Percentiles rank a stretch among this genome's conserved stretches.
Evolutionary conservation across 2,113 vertebrate genomes (phyloP).

Genomic region (Gobiocypris rarus): DNA sequence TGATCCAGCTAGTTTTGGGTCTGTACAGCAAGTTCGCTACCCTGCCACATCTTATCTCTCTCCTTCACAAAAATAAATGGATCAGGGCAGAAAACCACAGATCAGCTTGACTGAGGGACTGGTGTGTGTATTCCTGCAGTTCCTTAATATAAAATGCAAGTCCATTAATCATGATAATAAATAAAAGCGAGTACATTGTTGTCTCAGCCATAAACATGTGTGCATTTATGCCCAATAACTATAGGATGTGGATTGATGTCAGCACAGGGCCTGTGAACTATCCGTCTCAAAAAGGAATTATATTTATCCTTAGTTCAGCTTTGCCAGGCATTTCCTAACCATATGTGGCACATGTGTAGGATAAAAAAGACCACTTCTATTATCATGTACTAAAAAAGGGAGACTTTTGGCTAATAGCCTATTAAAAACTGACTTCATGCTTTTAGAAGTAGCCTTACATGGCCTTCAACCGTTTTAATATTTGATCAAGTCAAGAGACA

Average conservation of each 20-base stretch:
- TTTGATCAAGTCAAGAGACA: slow-evolving; percentile 44
- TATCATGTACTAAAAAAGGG: slow-evolving; percentile 38
- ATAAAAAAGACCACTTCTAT: slow-evolving; percentile 50
- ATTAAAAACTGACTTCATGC: slow-evolving; percentile 51
- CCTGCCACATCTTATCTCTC: slow-evolving; percentile 50
- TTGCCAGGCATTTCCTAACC: slow-evolving; percentile 52
- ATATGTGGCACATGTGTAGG: slow-evolving; percentile 52
- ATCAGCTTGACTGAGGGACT: slow-evolving; percentile 55
- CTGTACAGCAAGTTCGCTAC: slow-evolving; percentile 44
- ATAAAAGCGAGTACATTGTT: slow-evolving; percentile 52
- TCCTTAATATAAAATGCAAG: slow-evolving; percentile 49
- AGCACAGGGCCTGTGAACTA: slow-evolving; percentile 41
- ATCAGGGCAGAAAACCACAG: slow-evolving; percentile 59
- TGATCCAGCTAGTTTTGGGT: slow-evolving; percentile 76
- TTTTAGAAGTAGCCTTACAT: slow-evolving; percentile 46
- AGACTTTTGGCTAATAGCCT: slow-evolving; percentile 48
- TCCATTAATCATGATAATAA: slow-evolving; percentile 60
- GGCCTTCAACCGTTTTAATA: slow-evolving; percentile 30
- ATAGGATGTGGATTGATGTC: slow-evolving; percentile 52
- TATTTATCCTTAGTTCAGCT: slow-evolving; percentile 32
- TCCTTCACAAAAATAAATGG: slow-evolving; percentile 64
- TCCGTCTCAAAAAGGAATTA: slow-evolving; percentile 19
- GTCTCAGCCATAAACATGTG: slow-evolving; percentile 51
- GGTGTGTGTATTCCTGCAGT: slow-evolving; percentile 49
- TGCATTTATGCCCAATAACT: slow-evolving; percentile 60